Percentiles rank a stretch among this genome's conserved stretches.
phyloP scores from a whole-genome alignment of 1,140 invertebrate genomes.

The Heliconius eleuchia region DNA sequence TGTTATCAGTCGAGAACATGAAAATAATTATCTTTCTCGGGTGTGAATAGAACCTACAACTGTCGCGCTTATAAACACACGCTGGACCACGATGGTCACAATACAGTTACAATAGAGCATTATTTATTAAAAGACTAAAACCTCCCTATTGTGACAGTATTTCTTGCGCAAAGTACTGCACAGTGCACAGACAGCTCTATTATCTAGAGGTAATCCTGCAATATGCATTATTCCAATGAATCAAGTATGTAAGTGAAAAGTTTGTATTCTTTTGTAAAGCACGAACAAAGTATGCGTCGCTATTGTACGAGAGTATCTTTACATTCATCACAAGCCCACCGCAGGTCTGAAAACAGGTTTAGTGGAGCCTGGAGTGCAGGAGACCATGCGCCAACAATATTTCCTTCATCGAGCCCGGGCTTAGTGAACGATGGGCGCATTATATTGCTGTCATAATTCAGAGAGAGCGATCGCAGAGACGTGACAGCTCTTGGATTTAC shows the following conservation, averaged over 20 bases:
- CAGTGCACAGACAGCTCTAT: constrained; percentile 1
- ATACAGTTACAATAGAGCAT: constrained; percentile 4
- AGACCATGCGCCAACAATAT: constrained; percentile 65
- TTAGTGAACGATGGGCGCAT: constrained; percentile 66
- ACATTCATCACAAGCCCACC: constrained; percentile 21
- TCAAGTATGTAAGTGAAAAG: constrained; percentile 21
- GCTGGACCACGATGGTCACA: no score
- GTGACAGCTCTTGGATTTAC: constrained; percentile 54
- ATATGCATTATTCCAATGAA: constrained; percentile 24
- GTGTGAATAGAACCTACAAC: no score
- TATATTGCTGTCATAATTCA: constrained; percentile 73
- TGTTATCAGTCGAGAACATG: no score
- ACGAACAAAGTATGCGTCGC: constrained; percentile 28
- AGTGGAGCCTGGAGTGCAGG: constrained; percentile 15
- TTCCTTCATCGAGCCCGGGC: constrained; percentile 66
- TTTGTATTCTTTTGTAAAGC: constrained; percentile 25
- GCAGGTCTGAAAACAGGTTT: constrained; percentile 27
- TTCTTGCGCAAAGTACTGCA: not conserved
- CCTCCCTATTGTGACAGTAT: not conserved
- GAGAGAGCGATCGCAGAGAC: constrained; percentile 62
- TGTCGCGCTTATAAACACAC: no score
- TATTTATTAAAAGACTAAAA: constrained; percentile 8
- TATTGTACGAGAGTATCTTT: constrained; percentile 22
- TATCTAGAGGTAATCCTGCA: constrained; percentile 7
- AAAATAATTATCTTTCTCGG: no score